Percentiles rank a stretch among this genome's conserved stretches.
Conservation (phyloP, 1,140 invertebrate species). For the Pygmarrhopalites habei region DNA sequence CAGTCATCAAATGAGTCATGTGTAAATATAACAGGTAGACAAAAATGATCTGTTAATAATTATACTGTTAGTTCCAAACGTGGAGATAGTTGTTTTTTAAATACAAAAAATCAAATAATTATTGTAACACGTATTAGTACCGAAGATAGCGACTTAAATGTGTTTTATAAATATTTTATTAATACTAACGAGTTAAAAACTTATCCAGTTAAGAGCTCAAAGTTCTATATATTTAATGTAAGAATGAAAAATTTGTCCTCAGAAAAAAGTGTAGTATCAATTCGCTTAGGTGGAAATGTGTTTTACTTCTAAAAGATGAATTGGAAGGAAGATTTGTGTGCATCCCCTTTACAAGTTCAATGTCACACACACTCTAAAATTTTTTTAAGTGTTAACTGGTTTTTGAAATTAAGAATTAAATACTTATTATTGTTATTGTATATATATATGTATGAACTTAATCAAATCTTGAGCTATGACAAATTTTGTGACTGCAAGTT, state of each 20-base stretch:
- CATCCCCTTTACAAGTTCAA: background rate
- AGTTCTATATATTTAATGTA: background rate
- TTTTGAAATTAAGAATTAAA: too few species aligned
- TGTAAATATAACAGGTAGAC: background rate
- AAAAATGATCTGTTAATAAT: background rate
- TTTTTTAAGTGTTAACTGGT: too few species aligned
- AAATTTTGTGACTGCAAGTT: too few species aligned
- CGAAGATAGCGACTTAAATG: background rate
- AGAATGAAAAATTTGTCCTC: background rate
- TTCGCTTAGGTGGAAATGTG: background rate
- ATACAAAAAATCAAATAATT: background rate
- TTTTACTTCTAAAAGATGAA: background rate
- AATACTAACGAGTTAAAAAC: background rate
- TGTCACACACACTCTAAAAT: too few species aligned
- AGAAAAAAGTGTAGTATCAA: background rate
- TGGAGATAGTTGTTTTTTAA: background rate
- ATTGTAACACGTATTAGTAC: background rate
- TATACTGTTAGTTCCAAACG: background rate
- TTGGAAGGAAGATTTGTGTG: background rate
- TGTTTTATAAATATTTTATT: background rate
- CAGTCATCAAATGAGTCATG: background rate
- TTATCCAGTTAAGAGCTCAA: background rate
- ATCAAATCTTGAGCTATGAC: too few species aligned
- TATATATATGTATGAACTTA: too few species aligned
- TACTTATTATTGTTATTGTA: too few species aligned